These are phyloP conservation scores for Acronicta psi DNA, from an alignment of 2,888 invertebrate genomes.

Conservation along the genomic window DNA sequence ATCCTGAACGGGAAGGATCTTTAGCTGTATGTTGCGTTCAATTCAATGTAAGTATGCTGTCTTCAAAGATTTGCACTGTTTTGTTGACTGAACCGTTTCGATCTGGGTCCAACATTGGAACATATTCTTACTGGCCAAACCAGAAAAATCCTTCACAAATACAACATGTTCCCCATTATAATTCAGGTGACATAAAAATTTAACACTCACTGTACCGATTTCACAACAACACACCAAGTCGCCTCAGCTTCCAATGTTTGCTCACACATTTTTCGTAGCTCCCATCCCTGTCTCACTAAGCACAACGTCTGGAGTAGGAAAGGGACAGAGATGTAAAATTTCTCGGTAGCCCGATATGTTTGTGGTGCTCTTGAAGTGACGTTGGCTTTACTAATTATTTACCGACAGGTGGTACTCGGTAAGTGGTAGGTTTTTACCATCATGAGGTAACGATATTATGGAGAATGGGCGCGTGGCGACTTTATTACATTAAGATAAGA, in stretches of 20 bases:
- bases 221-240: constrained; percentile 54
- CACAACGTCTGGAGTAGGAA: constrained; percentile 46
- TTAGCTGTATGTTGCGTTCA: too few species aligned
- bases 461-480: constrained; percentile 30
- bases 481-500: constrained; percentile 27
- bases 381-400: constrained; percentile 68
- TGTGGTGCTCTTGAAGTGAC: constrained; percentile 71
- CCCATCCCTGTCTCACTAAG: constrained; percentile 47
- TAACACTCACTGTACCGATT: constrained; percentile 28
- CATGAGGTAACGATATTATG: constrained; percentile 50
- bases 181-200: constrained; percentile 20
- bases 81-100: not conserved
- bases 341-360: constrained; percentile 81
- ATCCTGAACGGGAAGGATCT: too few species aligned
- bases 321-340: constrained; percentile 70
- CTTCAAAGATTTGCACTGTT: too few species aligned
- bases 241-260: constrained; percentile 64
- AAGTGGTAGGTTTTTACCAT: constrained; percentile 36
- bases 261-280: constrained; percentile 70
- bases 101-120: not conserved
- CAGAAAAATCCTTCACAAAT: not conserved
- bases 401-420: constrained; percentile 59
- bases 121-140: not conserved
- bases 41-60: too few species aligned
- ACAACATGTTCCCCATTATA: constrained; percentile 5